These are phyloP conservation scores for Nymphicus hollandicus DNA, from an alignment of 2,113 vertebrate genomes.

Conservation along the genomic window DNA sequence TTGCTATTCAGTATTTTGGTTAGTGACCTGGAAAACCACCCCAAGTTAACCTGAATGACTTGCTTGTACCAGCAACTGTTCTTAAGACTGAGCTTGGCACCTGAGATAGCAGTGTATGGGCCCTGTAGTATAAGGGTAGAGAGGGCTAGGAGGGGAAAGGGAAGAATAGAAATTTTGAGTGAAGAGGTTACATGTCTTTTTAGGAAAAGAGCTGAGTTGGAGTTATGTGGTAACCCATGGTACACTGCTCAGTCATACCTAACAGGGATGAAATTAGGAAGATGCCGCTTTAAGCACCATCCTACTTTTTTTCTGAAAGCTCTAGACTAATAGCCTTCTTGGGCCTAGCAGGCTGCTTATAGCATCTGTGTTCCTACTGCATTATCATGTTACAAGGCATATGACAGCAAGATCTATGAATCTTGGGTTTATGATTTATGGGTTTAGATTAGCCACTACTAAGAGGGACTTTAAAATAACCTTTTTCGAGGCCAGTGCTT, in stretches of 20 bases:
- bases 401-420: background rate
- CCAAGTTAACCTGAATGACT: background rate
- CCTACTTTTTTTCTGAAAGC: background rate
- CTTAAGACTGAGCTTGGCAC: background rate
- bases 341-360: background rate
- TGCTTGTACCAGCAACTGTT: background rate
- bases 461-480: background rate
- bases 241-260: background rate
- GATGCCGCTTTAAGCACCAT: background rate
- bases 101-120: background rate
- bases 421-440: background rate
- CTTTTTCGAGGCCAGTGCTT: background rate
- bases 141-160: background rate
- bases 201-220: background rate
- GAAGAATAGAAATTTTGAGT: background rate
- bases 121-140: background rate
- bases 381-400: background rate
- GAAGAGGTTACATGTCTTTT: background rate
- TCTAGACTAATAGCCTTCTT: background rate
- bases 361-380: background rate
- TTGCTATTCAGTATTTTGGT: background rate
- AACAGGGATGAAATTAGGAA: background rate
- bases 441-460: background rate
- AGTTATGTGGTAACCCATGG: accelerated
- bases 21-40: background rate